These are phyloP conservation scores for Galagoides demidoff DNA, from an alignment of 2,797 vertebrate species.

Conservation along the genomic window DNA sequence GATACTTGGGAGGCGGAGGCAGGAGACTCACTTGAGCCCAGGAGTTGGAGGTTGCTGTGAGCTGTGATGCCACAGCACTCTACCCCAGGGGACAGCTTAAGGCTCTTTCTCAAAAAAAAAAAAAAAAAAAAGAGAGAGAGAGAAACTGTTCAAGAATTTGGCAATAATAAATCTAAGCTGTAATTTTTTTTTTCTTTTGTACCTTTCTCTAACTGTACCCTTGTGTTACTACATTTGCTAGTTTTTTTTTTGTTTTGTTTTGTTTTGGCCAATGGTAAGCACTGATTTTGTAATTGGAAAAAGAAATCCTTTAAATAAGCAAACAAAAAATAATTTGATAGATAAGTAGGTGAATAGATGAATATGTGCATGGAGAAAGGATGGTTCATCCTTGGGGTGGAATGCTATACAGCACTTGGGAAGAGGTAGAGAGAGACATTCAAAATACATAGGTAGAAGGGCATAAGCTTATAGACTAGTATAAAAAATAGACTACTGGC, in stretches of 20 bases:
- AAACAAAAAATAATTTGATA: constrained; percentile 11
- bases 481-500: background rate
- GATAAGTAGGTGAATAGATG: background rate
- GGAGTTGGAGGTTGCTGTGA: no score
- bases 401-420: background rate
- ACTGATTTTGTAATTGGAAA: constrained; percentile 25
- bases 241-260: background rate
- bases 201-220: background rate
- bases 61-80: no score
- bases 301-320: background rate
- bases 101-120: no score
- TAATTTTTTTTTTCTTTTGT: background rate
- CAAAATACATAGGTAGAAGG: background rate
- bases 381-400: background rate
- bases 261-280: background rate
- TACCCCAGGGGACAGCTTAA: no score
- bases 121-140: no score
- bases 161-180: background rate
- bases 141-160: background rate
- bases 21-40: no score
- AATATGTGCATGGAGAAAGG: background rate
- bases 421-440: background rate
- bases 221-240: background rate
- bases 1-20: no score
- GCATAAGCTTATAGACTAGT: background rate